Conservation (phyloP, 2,113 vertebrate genomes). For the Heterotilapia buettikoferi region DNA sequence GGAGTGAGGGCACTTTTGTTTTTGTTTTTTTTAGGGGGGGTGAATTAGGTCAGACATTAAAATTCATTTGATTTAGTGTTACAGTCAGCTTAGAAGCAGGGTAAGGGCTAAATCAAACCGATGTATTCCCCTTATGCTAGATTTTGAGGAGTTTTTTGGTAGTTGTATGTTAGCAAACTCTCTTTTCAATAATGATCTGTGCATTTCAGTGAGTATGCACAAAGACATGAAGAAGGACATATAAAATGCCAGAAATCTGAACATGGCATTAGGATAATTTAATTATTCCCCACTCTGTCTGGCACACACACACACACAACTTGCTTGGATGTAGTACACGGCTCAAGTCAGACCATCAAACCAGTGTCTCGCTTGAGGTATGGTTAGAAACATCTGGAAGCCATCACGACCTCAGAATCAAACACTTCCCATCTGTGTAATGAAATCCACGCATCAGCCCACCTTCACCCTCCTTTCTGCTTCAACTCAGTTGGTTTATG, state of each 20-base stretch:
- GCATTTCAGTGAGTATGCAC: not conserved
- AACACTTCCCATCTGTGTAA: constrained; percentile 4
- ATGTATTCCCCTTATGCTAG: not conserved
- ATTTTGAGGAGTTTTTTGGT: not conserved
- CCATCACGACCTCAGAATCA: constrained; percentile 6
- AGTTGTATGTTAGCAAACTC: not conserved
- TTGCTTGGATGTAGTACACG: not conserved
- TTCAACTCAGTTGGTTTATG: not conserved
- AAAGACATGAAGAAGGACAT: not conserved
- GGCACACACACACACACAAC: not conserved
- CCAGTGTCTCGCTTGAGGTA: not conserved
- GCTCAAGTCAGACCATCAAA: not conserved
- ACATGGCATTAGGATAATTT: constrained; percentile 8
- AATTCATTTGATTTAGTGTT: not conserved
- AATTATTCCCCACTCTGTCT: not conserved
- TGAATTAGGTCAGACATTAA: not conserved
- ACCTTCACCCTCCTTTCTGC: not conserved
- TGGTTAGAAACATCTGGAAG: constrained; percentile 35
- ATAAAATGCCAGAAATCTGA: constrained; percentile 18
- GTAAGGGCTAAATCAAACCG: not conserved
- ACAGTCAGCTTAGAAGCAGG: not conserved
- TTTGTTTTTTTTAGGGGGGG: not conserved
- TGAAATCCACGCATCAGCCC: not conserved
- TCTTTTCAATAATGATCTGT: not conserved
- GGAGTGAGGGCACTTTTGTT: not conserved